Percentiles rank a stretch among this genome's conserved stretches.
These are phyloP conservation scores for Dynastes tityus DNA, from an alignment of 2,888 invertebrate species.

Conservation along the genomic window DNA sequence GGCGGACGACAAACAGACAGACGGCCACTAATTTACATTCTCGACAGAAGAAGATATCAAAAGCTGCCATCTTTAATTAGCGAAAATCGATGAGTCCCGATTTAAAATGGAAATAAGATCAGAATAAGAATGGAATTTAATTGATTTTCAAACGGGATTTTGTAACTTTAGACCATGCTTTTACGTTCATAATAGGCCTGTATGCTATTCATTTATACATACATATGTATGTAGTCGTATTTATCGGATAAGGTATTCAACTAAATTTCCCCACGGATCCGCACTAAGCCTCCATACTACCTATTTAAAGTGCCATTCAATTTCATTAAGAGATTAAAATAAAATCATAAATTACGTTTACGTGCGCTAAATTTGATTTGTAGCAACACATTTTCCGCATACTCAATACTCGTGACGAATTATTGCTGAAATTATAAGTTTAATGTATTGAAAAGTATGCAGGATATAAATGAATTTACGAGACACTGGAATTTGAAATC, in stretches of 20 bases:
- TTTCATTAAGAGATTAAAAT: background rate
- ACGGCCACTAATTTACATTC: no score
- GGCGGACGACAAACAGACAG: no score
- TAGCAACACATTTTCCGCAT: background rate
- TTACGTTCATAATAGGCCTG: no score
- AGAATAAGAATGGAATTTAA: background rate
- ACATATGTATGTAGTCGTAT: background rate
- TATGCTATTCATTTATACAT: background rate
- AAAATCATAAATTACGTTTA: constrained; percentile 2
- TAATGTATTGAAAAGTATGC: no score
- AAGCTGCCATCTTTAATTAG: no score
- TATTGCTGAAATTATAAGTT: no score
- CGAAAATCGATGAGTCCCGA: background rate
- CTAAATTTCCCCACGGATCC: constrained; percentile 1
- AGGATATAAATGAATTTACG: no score
- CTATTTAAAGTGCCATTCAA: background rate
- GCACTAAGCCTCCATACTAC: background rate
- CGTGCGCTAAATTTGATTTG: constrained; percentile 1
- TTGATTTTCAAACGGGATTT: background rate
- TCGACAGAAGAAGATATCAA: no score
- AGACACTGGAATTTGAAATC: no score
- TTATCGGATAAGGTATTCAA: background rate
- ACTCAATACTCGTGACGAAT: no score
- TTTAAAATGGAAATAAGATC: background rate
- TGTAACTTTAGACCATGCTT: no score